phyloP scores from a whole-genome alignment of 2,113 vertebrate genomes.

The Polypterus senegalus region DNA sequence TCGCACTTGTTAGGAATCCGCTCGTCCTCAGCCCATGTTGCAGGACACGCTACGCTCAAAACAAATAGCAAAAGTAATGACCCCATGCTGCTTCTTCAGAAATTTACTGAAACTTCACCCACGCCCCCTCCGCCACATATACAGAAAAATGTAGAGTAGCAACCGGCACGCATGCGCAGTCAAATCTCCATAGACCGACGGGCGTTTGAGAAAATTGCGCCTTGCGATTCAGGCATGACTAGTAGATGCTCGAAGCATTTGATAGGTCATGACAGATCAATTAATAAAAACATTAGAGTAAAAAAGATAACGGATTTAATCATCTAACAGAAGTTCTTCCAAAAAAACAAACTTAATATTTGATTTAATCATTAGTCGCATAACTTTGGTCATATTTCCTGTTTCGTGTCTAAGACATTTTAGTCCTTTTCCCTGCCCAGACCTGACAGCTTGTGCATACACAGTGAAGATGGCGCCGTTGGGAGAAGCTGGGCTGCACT shows the following conservation, averaged over 20 bases:
- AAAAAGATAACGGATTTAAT: no score
- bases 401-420: constrained; percentile 10
- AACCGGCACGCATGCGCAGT: not conserved
- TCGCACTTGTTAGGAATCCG: constrained; percentile 69
- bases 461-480: constrained; percentile 5
- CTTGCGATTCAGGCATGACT: no score
- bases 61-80: constrained; percentile 17
- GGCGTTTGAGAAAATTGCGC: no score
- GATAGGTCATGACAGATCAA: no score
- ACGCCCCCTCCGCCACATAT: constrained; percentile 27
- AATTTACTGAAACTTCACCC: not conserved
- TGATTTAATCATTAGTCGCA: no score
- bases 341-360: no score
- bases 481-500: constrained; percentile 13
- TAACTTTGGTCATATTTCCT: no score
- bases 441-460: not conserved
- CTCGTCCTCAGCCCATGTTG: constrained; percentile 38
- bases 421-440: not conserved
- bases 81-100: constrained; percentile 21
- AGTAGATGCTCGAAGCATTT: no score
- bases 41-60: constrained; percentile 22
- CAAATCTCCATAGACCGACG: constrained; percentile 36
- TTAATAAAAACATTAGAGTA: no score
- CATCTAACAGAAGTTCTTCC: no score
- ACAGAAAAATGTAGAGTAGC: constrained; percentile 24